Conservation (phyloP, 2,888 invertebrate species). For the Machimus rusticus region DNA sequence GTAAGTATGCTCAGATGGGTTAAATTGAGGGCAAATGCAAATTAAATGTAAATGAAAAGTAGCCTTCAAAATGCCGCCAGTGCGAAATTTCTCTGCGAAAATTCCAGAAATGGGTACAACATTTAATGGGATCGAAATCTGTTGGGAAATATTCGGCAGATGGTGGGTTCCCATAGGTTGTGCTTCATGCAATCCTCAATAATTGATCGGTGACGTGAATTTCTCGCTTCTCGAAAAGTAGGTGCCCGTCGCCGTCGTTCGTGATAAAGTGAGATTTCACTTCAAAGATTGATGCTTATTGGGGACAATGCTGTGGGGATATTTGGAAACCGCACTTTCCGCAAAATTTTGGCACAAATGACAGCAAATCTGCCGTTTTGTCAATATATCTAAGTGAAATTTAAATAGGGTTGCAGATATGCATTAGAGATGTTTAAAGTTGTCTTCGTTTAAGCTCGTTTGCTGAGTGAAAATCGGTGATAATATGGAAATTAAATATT, state of each 20-base stretch:
- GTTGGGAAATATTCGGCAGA: background rate
- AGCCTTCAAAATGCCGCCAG: background rate
- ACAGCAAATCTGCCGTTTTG: background rate
- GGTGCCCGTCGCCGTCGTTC: background rate
- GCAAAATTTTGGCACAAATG: background rate
- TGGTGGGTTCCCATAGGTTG: background rate
- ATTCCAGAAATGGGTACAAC: background rate
- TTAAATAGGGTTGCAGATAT: background rate
- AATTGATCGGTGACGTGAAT: background rate
- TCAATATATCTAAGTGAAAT: background rate
- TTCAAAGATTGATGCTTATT: background rate
- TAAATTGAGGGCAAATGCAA: background rate
- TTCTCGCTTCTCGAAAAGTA: background rate
- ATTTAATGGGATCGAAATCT: background rate
- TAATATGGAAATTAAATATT: background rate
- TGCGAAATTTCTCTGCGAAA: background rate
- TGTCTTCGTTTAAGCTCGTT: background rate
- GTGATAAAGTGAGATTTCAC: background rate
- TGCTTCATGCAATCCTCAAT: background rate
- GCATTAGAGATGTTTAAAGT: background rate
- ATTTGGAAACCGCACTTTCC: background rate
- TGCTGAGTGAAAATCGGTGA: background rate
- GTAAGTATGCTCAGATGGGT: background rate
- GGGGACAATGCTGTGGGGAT: background rate
- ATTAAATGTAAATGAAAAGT: background rate